Conservation (phyloP, 2,113 vertebrate species). For the Chrysemys picta region DNA sequence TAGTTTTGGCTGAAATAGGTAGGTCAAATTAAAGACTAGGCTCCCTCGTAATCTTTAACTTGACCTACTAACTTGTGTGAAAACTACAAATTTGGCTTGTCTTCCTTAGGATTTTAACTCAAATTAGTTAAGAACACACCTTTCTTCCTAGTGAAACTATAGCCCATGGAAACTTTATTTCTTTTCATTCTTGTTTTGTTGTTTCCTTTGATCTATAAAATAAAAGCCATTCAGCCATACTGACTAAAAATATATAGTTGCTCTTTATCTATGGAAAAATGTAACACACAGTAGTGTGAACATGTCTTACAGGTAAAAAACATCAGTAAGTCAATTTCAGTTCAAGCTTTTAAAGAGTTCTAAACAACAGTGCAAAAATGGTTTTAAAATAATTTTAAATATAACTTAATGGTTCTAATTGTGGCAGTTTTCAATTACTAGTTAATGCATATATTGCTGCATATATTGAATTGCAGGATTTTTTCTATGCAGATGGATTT, state of each 20-base stretch:
- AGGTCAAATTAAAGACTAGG: not conserved
- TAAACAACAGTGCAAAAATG: not conserved
- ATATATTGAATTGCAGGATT: not conserved
- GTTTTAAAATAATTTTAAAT: not conserved
- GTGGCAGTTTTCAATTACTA: not conserved
- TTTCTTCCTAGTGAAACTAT: slow-evolving; percentile 60
- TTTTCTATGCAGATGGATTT: not conserved
- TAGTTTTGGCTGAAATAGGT: not conserved
- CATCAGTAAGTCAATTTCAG: not conserved
- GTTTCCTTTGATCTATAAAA: slow-evolving; percentile 53
- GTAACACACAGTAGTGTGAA: not conserved
- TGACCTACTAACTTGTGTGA: not conserved
- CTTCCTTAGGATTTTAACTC: not conserved
- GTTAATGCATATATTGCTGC: not conserved
- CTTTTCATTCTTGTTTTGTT: slow-evolving; percentile 39
- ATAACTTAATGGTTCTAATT: not conserved
- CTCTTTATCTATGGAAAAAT: not conserved
- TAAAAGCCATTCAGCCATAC: slow-evolving; percentile 17
- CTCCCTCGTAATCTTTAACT: not conserved
- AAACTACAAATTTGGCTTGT: not conserved
- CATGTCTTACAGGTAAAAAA: not conserved
- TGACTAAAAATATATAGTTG: not conserved
- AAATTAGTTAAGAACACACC: slow-evolving; percentile 24
- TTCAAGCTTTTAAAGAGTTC: not conserved
- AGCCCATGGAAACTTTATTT: slow-evolving; percentile 40